phyloP scores from a whole-genome alignment of 2,888 invertebrate species.

The Trachelus troglodyta region DNA sequence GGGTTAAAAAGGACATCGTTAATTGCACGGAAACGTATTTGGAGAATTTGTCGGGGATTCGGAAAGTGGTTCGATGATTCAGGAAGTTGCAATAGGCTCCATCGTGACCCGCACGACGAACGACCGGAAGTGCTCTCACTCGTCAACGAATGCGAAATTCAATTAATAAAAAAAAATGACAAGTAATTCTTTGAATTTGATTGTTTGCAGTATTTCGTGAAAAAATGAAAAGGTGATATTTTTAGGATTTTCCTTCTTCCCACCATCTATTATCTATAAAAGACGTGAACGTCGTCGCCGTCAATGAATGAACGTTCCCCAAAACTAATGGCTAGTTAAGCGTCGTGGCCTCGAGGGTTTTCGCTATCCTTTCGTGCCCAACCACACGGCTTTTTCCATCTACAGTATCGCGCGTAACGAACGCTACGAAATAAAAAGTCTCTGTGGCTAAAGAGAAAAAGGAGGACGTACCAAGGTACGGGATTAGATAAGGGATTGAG shows the following conservation, averaged over 20 bases:
- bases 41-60: constrained; percentile 31
- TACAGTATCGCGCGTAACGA: background rate
- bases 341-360: background rate
- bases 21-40: constrained; percentile 42
- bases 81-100: background rate
- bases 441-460: background rate
- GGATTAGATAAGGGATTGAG: background rate
- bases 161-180: background rate
- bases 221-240: background rate
- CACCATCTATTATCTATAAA: background rate
- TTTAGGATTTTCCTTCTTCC: too few species aligned
- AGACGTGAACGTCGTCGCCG: background rate
- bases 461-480: background rate
- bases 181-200: background rate
- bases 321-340: background rate
- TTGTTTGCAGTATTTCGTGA: background rate
- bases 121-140: background rate
- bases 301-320: background rate
- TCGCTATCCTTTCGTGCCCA: background rate
- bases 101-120: background rate
- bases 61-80: background rate
- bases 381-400: background rate
- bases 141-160: background rate
- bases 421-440: background rate
- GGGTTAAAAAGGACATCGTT: constrained; percentile 37